Conservation (phyloP, 2,888 invertebrate genomes). For the Platypus cylindrus region DNA sequence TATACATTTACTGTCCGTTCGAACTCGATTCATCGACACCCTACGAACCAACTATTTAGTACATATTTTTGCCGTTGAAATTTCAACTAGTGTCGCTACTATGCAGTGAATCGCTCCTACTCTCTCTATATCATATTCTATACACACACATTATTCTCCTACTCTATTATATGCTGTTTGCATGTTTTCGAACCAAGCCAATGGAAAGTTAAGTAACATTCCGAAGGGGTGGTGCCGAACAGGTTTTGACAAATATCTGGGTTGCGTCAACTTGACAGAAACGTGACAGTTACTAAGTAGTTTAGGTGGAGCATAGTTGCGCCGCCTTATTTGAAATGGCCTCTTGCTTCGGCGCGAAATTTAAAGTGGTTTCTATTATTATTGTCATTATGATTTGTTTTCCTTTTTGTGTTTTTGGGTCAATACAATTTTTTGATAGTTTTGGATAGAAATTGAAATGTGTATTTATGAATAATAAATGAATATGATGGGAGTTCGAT, state of each 20-base stretch:
- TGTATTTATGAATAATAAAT: too few relatives aligned
- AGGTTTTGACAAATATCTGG: constrained; percentile 35
- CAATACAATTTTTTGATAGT: too few relatives aligned
- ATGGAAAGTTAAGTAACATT: constrained; percentile 25
- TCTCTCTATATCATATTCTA: too few relatives aligned
- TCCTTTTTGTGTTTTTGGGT: too few relatives aligned
- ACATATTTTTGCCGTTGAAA: constrained; percentile 25
- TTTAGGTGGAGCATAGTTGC: constrained; percentile 36
- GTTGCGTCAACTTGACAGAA: constrained; percentile 35
- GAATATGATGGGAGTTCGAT: too few relatives aligned
- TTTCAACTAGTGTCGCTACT: constrained; percentile 32
- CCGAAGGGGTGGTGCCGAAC: constrained; percentile 34
- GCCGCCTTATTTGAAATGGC: constrained; percentile 37
- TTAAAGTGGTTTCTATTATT: constrained; percentile 4
- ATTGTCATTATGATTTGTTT: too few relatives aligned
- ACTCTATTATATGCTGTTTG: constrained; percentile 22
- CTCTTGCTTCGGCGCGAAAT: constrained; percentile 20
- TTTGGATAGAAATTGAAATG: constrained; percentile 6
- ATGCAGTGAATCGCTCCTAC: constrained; percentile 24
- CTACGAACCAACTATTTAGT: constrained; percentile 29
- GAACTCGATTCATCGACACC: constrained; percentile 18
- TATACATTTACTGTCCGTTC: too few relatives aligned
- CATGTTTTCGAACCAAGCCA: constrained; percentile 30
- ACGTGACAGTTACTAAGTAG: constrained; percentile 37
- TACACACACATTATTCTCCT: too few relatives aligned